A percentile compares a stretch with the other conserved stretches of the same genome.
These are phyloP conservation scores for Tillus elongatus DNA, from an alignment of 2,888 invertebrate species.

Conservation along the genomic window DNA sequence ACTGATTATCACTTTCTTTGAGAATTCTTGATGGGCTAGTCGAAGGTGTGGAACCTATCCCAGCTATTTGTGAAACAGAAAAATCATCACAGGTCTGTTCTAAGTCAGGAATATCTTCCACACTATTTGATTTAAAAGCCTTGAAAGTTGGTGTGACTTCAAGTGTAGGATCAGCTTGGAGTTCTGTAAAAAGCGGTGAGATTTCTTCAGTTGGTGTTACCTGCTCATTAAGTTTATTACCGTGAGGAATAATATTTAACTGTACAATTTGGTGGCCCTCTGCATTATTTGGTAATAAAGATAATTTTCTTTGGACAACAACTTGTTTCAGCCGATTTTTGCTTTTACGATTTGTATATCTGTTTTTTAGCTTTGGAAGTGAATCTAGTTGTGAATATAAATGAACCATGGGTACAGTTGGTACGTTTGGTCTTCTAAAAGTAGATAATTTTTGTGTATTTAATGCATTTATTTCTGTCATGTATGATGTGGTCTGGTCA, in stretches of 20 bases:
- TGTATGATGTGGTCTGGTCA: no score
- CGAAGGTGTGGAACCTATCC: slow-evolving; percentile 31
- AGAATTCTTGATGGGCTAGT: slow-evolving; percentile 58
- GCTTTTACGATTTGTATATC: slow-evolving; percentile 40
- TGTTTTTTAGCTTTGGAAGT: slow-evolving; percentile 36
- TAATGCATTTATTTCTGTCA: no score
- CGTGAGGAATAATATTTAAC: slow-evolving; percentile 40
- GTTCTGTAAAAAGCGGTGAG: neutral
- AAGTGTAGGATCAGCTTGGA: neutral
- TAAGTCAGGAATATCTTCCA: no score
- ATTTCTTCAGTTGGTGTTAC: slow-evolving; percentile 5
- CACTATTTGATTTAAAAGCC: neutral
- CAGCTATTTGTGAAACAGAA: neutral
- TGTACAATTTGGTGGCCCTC: slow-evolving; percentile 42
- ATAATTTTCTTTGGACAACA: slow-evolving; percentile 66
- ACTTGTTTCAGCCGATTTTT: slow-evolving; percentile 49
- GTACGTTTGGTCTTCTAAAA: slow-evolving; percentile 1
- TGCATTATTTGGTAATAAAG: slow-evolving; percentile 51
- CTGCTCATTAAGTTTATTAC: slow-evolving; percentile 15
- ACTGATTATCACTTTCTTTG: slow-evolving; percentile 57
- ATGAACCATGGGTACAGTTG: slow-evolving; percentile 9
- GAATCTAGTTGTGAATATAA: slow-evolving; percentile 13
- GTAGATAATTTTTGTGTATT: no score
- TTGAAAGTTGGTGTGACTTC: neutral
- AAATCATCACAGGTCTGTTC: neutral